Base-by-base conservation (phyloP, 2,888 invertebrate species). In the Chrysolina oricalcia region DNA sequence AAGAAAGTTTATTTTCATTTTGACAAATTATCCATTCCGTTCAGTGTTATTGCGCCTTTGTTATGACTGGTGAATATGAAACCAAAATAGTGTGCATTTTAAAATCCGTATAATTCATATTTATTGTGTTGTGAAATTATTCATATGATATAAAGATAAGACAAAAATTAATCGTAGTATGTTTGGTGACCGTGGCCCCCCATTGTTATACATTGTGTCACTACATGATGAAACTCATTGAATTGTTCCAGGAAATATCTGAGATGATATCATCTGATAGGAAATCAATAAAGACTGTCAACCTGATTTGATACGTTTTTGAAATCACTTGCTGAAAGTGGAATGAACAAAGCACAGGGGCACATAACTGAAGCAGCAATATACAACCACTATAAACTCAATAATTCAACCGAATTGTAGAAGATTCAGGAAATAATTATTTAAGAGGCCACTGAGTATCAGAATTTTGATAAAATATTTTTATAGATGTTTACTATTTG, bases 241-340 rank as follows among this genome's bases (percentile, higher is more conserved):
- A 13, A 56, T 23, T 19, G 21, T 56, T 56, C 56, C 21, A 56
- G 19, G 21, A 19, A 56, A 23, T 13, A 56, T 56, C 17, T 9
- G 17, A 9, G 48, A 56, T 56, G 9, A 50, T 50, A 50, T 50
- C 50, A n/a, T 50, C 17, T 50, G 50, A 50, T 50, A 50, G n/a
- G 50, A 17, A 50, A 50, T n/a, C 50, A 50, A 23, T 56, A 15
- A 56, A 21, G n/a, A 17, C 10, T 56, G 5, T 23, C 8, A 10
- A 21, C 56, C 6, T n/a, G 2, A n/a, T 48, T 10, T 48, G 6
- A 48, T 48, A 17, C n/a, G 17, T 9, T 48, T 9, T 17, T 9
- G 17, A 9, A 8, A 48, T 0, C 48, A 17, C 6, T 17, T 0
- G n/a, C 17, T 17, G 5, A 6, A 48, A 10, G 17, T 48, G 10